Conservation (phyloP, 2,888 invertebrate genomes). For the Lampropteryx suffumata region DNA sequence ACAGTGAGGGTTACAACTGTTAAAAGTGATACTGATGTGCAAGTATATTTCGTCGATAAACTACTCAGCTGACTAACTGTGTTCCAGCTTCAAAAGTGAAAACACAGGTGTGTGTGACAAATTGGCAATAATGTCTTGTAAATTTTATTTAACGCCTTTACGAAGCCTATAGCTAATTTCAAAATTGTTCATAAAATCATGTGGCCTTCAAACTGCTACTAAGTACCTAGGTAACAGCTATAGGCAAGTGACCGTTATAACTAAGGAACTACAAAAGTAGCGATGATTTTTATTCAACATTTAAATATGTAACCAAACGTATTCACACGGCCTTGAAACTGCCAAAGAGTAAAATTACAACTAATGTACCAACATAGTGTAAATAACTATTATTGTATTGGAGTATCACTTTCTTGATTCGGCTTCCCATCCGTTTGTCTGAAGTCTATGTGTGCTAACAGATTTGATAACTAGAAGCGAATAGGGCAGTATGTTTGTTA, state of each 20-base stretch:
- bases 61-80: not conserved
- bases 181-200: not conserved
- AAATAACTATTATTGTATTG: not conserved
- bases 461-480: slow-evolving; percentile 6
- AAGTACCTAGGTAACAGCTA: too few species aligned
- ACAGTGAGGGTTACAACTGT: not conserved
- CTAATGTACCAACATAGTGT: slow-evolving; percentile 7
- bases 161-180: too few species aligned
- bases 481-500: slow-evolving; percentile 16
- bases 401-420: not conserved
- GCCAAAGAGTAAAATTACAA: slow-evolving; percentile 12
- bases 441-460: slow-evolving; percentile 4
- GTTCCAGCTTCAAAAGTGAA: slow-evolving; percentile 5
- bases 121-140: slow-evolving; percentile 2
- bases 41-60: not conserved
- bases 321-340: slow-evolving; percentile 6
- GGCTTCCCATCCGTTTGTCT: slow-evolving; percentile 4
- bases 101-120: not conserved
- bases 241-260: too few species aligned
- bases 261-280: slow-evolving; percentile 1
- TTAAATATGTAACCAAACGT: not conserved
- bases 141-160: not conserved
- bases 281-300: not conserved
- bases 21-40: not conserved
- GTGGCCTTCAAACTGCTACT: slow-evolving; percentile 8